These are phyloP conservation scores for Drosophila paulistorum DNA, from an alignment of 1,140 invertebrate genomes.

Conservation along the genomic window DNA sequence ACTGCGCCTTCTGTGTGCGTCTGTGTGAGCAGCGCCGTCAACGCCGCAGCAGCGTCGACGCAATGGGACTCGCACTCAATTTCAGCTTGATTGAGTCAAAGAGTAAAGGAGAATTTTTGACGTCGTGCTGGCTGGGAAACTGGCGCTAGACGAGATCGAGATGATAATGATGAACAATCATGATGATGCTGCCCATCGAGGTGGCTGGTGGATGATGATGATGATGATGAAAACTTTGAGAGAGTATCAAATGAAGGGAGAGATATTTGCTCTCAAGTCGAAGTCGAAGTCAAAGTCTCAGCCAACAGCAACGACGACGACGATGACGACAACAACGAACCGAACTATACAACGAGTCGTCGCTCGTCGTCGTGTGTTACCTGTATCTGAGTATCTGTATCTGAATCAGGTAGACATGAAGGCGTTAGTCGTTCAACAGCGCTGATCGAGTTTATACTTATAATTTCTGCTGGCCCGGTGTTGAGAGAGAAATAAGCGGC, in stretches of 20 bases:
- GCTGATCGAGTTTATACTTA: slow-evolving; percentile 83
- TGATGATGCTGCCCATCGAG: slow-evolving; percentile 16
- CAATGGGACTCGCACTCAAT: slow-evolving; percentile 8
- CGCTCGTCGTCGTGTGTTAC: slow-evolving; percentile 9
- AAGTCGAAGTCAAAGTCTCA: slow-evolving; percentile 4
- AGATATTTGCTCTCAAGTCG: slow-evolving; percentile 15
- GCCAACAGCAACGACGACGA: slow-evolving; percentile 19
- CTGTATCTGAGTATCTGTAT: slow-evolving; percentile 63
- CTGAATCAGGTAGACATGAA: slow-evolving; percentile 83
- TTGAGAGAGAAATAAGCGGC: slow-evolving; percentile 38
- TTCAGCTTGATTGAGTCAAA: slow-evolving; percentile 29
- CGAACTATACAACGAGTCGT: slow-evolving; percentile 4
- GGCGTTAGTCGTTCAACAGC: slow-evolving; percentile 83
- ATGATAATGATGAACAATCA: slow-evolving; percentile 35
- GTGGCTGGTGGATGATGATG: not conserved
- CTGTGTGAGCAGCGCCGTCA: slow-evolving; percentile 18
- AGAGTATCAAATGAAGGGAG: slow-evolving; percentile 4
- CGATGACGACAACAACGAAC: slow-evolving; percentile 2
- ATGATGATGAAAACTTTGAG: slow-evolving; percentile 26
- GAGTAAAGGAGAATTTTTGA: slow-evolving; percentile 49
- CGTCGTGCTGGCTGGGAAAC: slow-evolving; percentile 55
- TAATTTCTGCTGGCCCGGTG: slow-evolving; percentile 61
- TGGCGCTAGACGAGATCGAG: slow-evolving; percentile 52
- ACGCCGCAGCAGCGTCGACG: not conserved
- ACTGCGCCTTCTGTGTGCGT: slow-evolving; percentile 24